Evolutionary conservation across 2,888 invertebrate species (phyloP).

Genomic region (Drosophila ustulata): DNA sequence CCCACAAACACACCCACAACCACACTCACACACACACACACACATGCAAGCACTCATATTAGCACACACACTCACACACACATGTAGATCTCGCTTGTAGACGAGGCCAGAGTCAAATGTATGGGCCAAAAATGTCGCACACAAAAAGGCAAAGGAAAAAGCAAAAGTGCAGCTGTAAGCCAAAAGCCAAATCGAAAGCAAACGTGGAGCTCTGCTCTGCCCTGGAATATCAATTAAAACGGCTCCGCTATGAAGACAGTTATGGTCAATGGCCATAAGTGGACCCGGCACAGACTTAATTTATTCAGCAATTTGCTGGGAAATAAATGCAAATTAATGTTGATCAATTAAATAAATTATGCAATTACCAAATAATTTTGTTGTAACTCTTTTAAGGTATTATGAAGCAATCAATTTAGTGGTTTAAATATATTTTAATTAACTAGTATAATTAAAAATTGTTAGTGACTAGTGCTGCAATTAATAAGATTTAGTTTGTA

Average conservation of each 20-base stretch:
- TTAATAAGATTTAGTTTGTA: too few relatives aligned
- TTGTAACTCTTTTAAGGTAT: background rate
- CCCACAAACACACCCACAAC: conserved; percentile 37
- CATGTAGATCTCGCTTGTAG: conserved; percentile 9
- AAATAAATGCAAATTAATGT: background rate
- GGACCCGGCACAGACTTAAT: background rate
- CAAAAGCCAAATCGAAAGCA: conserved; percentile 39
- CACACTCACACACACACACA: background rate
- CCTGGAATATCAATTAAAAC: conserved; percentile 34
- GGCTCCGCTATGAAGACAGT: conserved; percentile 10
- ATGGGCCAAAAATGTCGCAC: conserved; percentile 69
- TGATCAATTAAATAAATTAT: background rate
- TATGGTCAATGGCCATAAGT: conserved; percentile 8
- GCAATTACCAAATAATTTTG: background rate
- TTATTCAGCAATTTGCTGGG: background rate
- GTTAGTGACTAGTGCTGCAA: too few relatives aligned
- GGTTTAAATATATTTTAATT: too few relatives aligned
- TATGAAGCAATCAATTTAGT: too few relatives aligned
- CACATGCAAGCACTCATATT: conserved; percentile 32
- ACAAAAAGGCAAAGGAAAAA: conserved; percentile 47
- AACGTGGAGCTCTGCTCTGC: conserved; percentile 37
- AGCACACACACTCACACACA: conserved; percentile 27
- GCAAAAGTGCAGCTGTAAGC: conserved; percentile 41
- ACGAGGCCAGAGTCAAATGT: conserved; percentile 49
- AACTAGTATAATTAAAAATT: too few relatives aligned